phyloP scores from a whole-genome alignment of 2,113 vertebrate species.

The Mohoua ochrocephala region DNA sequence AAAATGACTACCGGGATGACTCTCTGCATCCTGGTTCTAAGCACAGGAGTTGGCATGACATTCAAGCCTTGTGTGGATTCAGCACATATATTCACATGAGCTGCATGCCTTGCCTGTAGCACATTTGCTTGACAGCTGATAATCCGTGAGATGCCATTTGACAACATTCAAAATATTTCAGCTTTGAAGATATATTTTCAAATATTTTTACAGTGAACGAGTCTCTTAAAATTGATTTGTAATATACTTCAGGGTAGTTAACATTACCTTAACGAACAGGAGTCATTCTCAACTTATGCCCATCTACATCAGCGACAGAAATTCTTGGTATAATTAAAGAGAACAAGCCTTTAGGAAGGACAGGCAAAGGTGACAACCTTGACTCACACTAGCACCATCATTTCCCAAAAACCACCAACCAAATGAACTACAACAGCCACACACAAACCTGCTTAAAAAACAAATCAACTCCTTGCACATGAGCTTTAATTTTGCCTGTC shows the following conservation, averaged over 20 bases:
- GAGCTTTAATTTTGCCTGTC: not conserved
- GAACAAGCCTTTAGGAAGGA: not conserved
- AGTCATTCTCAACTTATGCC: not conserved
- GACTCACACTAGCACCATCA: not conserved
- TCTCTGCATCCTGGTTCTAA: not conserved
- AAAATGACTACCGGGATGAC: not conserved
- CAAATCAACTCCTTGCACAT: not conserved
- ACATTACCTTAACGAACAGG: not conserved
- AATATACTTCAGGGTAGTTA: not conserved
- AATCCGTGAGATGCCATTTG: not conserved
- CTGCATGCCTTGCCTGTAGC: not conserved
- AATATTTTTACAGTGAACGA: fast-evolving
- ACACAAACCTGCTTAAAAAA: not conserved
- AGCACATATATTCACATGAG: not conserved
- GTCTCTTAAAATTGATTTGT: not conserved
- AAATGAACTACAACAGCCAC: not conserved
- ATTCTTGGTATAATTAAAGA: not conserved
- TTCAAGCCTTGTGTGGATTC: not conserved
- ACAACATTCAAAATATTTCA: not conserved
- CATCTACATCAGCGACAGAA: not conserved
- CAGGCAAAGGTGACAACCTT: not conserved
- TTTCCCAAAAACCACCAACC: not conserved
- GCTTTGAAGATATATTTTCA: not conserved
- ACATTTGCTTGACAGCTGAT: not conserved
- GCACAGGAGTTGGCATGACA: not conserved